These are phyloP conservation scores for Archivesica marissinica DNA, from an alignment of 1,140 invertebrate genomes.

Conservation along the genomic window DNA sequence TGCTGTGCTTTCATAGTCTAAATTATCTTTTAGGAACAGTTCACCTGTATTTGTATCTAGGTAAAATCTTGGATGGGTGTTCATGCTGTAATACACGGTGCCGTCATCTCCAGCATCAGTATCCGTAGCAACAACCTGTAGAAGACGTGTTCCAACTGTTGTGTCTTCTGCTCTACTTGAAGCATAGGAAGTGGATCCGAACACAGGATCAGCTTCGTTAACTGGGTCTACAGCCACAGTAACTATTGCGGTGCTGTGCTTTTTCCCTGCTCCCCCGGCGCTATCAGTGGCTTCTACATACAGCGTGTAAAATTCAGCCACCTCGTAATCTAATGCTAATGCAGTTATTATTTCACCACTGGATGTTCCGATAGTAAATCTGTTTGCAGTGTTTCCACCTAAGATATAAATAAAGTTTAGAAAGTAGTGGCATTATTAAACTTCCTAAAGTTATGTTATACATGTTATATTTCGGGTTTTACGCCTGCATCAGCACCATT, in stretches of 20 bases:
- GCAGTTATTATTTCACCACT: slow-evolving; percentile 70
- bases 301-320: slow-evolving; percentile 56
- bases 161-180: slow-evolving; percentile 57
- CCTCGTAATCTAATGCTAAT: slow-evolving; percentile 65
- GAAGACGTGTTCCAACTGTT: slow-evolving; percentile 61
- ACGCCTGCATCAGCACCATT: no score
- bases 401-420: no score
- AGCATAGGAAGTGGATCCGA: slow-evolving; percentile 75
- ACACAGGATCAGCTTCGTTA: slow-evolving; percentile 73
- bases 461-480: no score
- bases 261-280: slow-evolving; percentile 31
- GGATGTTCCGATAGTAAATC: slow-evolving; percentile 66
- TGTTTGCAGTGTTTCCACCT: slow-evolving; percentile 62
- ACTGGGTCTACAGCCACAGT: slow-evolving; percentile 69
- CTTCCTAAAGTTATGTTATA: no score
- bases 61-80: slow-evolving; percentile 59
- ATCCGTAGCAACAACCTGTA: slow-evolving; percentile 65
- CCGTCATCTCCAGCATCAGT: slow-evolving; percentile 64
- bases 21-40: slow-evolving; percentile 40
- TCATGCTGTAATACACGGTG: slow-evolving; percentile 55
- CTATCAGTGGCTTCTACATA: slow-evolving; percentile 60
- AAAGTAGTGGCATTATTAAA: no score
- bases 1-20: slow-evolving; percentile 29
- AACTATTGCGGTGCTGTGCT: slow-evolving; percentile 55
- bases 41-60: slow-evolving; percentile 66